Evolutionary conservation across 2,797 vertebrate genomes (phyloP).

Genomic region (Sebastes flavidus): DNA sequence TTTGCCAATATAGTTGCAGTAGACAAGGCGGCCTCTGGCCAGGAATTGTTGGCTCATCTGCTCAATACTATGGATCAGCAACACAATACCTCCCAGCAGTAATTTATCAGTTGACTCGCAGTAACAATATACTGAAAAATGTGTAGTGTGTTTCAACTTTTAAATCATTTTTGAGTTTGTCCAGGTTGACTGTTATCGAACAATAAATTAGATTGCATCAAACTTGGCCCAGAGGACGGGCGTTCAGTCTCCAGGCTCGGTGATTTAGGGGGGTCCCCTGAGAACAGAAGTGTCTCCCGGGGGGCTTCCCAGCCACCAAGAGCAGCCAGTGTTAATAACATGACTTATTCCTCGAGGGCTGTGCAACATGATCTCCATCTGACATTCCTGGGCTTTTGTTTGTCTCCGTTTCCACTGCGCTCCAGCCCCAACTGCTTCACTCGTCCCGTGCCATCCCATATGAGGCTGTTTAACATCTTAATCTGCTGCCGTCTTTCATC

Average conservation of each 20-base stretch:
- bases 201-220: neutral
- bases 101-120: constrained; percentile 11
- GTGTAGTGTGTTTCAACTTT: neutral
- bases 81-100: constrained; percentile 19
- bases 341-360: constrained; percentile 72
- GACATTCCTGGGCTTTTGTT: constrained; percentile 81
- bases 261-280: constrained; percentile 48
- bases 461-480: constrained; percentile 83
- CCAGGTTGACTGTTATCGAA: neutral
- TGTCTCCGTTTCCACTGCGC: constrained; percentile 67
- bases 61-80: constrained; percentile 52
- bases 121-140: neutral
- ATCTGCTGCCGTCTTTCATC: constrained; percentile 87
- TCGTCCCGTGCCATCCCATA: constrained; percentile 79
- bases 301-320: constrained; percentile 59
- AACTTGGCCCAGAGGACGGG: neutral
- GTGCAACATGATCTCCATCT: constrained; percentile 78
- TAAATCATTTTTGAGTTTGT: neutral
- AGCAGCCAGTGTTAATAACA: constrained; percentile 74
- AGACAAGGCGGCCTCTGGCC: constrained; percentile 24
- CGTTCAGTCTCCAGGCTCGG: constrained; percentile 1
- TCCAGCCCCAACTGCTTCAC: constrained; percentile 69
- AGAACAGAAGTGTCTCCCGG: constrained; percentile 54
- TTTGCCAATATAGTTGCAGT: constrained; percentile 43
- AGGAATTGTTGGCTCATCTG: constrained; percentile 46